Conservation (phyloP, 2,113 vertebrate genomes). For the Bubo bubo region DNA sequence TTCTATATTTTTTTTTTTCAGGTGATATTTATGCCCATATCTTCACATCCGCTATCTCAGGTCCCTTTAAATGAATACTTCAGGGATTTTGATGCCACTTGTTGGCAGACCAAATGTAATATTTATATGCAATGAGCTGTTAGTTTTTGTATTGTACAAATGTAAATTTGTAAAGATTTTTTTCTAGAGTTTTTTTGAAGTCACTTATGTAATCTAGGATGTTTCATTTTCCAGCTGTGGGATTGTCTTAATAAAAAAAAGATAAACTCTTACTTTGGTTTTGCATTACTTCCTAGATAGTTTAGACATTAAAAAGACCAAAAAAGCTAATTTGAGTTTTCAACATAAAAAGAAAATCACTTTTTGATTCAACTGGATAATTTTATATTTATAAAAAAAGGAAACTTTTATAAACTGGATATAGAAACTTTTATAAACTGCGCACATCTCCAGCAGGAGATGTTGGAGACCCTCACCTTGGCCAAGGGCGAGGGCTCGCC, state of each 20-base stretch:
- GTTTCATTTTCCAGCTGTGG: slow-evolving; percentile 72
- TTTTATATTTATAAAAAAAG: neutral
- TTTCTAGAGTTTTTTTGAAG: slow-evolving; percentile 72
- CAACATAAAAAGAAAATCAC: neutral
- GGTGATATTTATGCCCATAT: slow-evolving; percentile 67
- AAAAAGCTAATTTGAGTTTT: neutral
- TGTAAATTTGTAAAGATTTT: slow-evolving; percentile 76
- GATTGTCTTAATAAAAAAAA: slow-evolving; percentile 72
- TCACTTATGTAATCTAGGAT: slow-evolving; percentile 71
- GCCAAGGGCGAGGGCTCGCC: neutral
- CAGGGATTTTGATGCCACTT: slow-evolving; percentile 77
- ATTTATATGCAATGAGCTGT: slow-evolving; percentile 80
- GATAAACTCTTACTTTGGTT: slow-evolving; percentile 25
- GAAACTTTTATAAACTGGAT: neutral
- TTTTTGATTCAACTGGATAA: neutral
- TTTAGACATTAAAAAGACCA: neutral
- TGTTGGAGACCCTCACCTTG: neutral
- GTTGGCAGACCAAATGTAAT: slow-evolving; percentile 80
- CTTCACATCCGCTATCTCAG: slow-evolving; percentile 73
- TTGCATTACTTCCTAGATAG: slow-evolving; percentile 22
- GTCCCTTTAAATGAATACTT: slow-evolving; percentile 77
- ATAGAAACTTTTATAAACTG: neutral
- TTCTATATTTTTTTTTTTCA: slow-evolving; percentile 48
- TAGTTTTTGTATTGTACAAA: slow-evolving; percentile 78
- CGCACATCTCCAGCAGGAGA: neutral